Percentiles rank a stretch among this genome's conserved stretches.
Conservation (phyloP, 2,113 vertebrate species). For the Neolamprologus falcicula region DNA sequence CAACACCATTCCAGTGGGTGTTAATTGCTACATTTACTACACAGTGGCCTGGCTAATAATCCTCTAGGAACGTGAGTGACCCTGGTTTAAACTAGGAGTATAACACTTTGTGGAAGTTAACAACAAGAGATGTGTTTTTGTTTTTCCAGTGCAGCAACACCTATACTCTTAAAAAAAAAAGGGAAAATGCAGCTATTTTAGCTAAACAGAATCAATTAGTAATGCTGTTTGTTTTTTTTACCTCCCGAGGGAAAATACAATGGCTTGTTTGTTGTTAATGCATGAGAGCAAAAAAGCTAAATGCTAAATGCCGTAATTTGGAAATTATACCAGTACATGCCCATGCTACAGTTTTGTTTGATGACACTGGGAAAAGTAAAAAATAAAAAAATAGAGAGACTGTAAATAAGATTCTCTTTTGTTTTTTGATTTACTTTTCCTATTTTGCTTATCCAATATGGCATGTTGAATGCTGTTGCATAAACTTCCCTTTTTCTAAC, state of each 20-base stretch:
- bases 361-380: not conserved
- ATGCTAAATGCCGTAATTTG: not conserved
- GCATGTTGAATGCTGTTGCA: not conserved
- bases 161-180: not conserved
- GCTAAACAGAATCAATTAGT: not conserved
- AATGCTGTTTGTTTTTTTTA: not conserved
- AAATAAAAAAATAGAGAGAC: not conserved
- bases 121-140: conserved; percentile 10
- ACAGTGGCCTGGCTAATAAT: conserved; percentile 44
- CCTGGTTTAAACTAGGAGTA: conserved; percentile 8
- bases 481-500: not conserved
- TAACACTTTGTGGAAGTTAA: conserved; percentile 31
- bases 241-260: not conserved
- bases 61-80: conserved; percentile 26
- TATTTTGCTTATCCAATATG: not conserved
- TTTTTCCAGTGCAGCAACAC: not conserved
- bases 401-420: not conserved
- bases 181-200: not conserved
- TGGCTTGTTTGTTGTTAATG: conserved; percentile 21
- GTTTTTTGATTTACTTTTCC: not conserved
- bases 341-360: not conserved
- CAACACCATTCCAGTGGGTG: conserved; percentile 47
- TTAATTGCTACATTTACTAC: conserved; percentile 61
- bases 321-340: not conserved
- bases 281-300: not conserved